These are phyloP conservation scores for Cyprinella venusta DNA, from an alignment of 2,797 vertebrate genomes.

Conservation along the genomic window DNA sequence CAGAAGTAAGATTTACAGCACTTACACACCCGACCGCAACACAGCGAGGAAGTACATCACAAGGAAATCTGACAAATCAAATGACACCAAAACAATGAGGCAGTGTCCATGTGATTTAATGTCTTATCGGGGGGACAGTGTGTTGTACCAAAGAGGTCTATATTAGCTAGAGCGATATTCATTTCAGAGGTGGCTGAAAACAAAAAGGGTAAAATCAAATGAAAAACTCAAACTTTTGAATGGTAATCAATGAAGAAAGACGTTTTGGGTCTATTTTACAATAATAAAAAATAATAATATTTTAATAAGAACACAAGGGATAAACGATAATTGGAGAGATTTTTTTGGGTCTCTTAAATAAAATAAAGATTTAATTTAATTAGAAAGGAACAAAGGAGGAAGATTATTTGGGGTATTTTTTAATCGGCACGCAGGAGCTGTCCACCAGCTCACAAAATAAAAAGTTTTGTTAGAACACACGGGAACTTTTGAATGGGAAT, in stretches of 20 bases:
- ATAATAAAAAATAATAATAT: background rate
- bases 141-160: background rate
- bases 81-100: background rate
- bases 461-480: background rate
- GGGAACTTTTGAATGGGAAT: too few relatives aligned
- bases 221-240: background rate
- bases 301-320: background rate
- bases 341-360: background rate
- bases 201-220: background rate
- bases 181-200: background rate
- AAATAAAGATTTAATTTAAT: too few relatives aligned
- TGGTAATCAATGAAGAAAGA: background rate
- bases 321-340: background rate
- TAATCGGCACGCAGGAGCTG: background rate
- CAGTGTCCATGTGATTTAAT: background rate
- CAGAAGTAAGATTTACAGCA: slow-evolving; percentile 9
- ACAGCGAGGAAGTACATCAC: background rate
- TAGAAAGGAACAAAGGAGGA: too few relatives aligned
- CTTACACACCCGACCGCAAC: background rate
- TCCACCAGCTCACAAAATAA: background rate
- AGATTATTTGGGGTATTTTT: too few relatives aligned
- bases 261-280: background rate
- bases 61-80: slow-evolving; percentile 8
- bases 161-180: background rate
- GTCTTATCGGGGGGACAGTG: background rate